Base-by-base conservation (phyloP, 2,113 vertebrate genomes). In the Cephalopterus ornatus region DNA sequence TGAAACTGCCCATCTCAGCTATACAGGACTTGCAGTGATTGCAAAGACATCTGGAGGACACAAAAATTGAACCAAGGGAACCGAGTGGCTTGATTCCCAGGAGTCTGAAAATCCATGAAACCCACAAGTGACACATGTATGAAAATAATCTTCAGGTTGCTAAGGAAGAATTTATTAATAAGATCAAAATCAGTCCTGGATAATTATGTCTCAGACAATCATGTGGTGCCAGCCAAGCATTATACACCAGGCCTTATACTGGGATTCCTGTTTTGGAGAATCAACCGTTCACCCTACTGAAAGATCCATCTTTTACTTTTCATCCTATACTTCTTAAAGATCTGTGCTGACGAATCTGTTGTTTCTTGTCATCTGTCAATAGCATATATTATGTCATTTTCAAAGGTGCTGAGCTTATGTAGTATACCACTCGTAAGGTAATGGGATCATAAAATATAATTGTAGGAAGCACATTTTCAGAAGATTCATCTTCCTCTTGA, bases 391-490 rank as follows among this genome's bases (percentile, higher is more conserved):
- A 81, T 58, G 22, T 52, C 5, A 5, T 82, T 95, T 96, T 50
- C 95, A 89, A 93, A 96, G 94, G 61, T 96, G 86, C 94, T 92
- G 86, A 94, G 80, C 84, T 96, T 94, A 87, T 65, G 65, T 71
- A 91, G 61, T 86, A 72, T 63, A 92, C 90, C 76, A 89, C 83
- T 94, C 88, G 39, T 87, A 89, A 93, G 86, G 85, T 94, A 96
- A 97, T 96, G 90, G 83, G 84, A 95, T 96, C 91, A 94, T 97
- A 95, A 96, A 97, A 96, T 71, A 96, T 93, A 96, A 96, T 95
- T 93, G 83, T 78, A 92, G 70, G 86, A 49, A 92, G 93, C 81
- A 91, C 86, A 82, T 89, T 94, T 96, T 68, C 75, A 92, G 91
- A 85, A 93, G 86, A 95, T 91, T 92, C 80, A 96, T 95, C 81